Conservation (phyloP, 2,888 invertebrate species). For the Dasysyrphus tricinctus region DNA sequence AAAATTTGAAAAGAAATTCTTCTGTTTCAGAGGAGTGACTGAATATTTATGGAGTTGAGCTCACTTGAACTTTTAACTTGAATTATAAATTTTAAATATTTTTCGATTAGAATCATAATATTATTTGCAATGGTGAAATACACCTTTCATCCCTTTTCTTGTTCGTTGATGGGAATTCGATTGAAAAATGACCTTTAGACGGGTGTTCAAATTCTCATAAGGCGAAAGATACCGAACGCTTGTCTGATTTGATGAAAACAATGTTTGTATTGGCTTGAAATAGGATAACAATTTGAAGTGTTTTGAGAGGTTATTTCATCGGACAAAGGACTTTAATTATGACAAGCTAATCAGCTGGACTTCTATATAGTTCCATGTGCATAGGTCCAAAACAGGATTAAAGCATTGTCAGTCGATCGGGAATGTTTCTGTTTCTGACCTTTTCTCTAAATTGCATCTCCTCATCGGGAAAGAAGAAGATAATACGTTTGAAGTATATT, state of each 20-base stretch:
- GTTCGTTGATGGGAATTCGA: slow-evolving; percentile 46
- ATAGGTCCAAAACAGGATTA: slow-evolving; percentile 19
- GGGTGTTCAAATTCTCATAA: slow-evolving; percentile 66
- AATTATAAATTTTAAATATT: no score
- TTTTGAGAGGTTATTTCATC: slow-evolving; percentile 31
- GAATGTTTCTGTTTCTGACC: slow-evolving; percentile 54
- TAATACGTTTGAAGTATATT: not conserved
- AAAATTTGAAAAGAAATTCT: no score
- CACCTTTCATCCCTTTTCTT: slow-evolving; percentile 11
- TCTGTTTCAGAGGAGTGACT: no score
- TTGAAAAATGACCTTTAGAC: slow-evolving; percentile 63
- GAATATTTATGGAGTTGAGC: no score
- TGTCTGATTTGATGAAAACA: not conserved
- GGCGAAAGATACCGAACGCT: not conserved
- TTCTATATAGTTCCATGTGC: not conserved
- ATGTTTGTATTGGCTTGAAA: slow-evolving; percentile 16
- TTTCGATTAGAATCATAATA: not conserved
- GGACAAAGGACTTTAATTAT: slow-evolving; percentile 62
- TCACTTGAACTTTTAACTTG: no score
- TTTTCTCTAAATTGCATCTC: slow-evolving; percentile 25
- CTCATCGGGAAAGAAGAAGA: not conserved
- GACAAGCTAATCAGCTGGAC: slow-evolving; percentile 67
- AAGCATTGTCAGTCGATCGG: slow-evolving; percentile 18
- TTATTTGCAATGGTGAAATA: not conserved
- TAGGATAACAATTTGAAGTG: slow-evolving; percentile 38